Conservation (phyloP, 2,888 invertebrate species). For the Vesta saturnalis region DNA sequence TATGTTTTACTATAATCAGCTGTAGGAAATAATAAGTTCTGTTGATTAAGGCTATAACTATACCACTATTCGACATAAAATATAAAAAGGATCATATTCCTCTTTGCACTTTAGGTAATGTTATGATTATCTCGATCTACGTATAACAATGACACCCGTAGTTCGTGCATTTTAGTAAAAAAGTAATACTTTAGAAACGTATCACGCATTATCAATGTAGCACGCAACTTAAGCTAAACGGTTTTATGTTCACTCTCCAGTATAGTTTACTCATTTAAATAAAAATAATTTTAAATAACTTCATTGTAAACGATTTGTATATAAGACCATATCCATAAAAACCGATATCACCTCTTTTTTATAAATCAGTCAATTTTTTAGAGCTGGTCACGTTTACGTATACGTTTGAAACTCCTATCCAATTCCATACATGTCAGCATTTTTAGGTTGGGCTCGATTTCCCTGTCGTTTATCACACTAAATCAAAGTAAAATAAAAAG, state of each 20-base stretch:
- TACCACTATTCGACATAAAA: slow-evolving; percentile 1
- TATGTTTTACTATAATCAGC: no score
- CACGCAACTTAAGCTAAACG: slow-evolving; percentile 33
- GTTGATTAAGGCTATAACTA: background rate
- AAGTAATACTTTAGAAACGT: slow-evolving; percentile 32
- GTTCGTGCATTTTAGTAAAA: slow-evolving; percentile 34
- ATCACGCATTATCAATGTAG: slow-evolving; percentile 33
- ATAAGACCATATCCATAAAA: background rate
- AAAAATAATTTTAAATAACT: background rate
- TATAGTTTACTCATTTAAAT: slow-evolving; percentile 1
- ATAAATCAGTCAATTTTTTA: slow-evolving; percentile 14
- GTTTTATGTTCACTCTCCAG: slow-evolving; percentile 24
- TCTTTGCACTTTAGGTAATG: slow-evolving; percentile 32
- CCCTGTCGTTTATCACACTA: slow-evolving; percentile 15
- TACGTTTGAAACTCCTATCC: slow-evolving; percentile 2
- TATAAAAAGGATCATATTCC: slow-evolving; percentile 20
- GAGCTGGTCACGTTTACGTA: slow-evolving; percentile 19
- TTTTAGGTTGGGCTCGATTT: slow-evolving; percentile 12
- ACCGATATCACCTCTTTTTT: background rate
- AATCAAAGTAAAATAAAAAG: slow-evolving; percentile 14
- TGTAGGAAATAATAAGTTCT: background rate
- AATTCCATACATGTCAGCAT: slow-evolving; percentile 16
- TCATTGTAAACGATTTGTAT: background rate
- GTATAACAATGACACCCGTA: slow-evolving; percentile 28
- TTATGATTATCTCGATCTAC: slow-evolving; percentile 32